Evolutionary conservation across 2,888 invertebrate genomes (phyloP).

Genomic region (Xestobium rufovillosum): DNA sequence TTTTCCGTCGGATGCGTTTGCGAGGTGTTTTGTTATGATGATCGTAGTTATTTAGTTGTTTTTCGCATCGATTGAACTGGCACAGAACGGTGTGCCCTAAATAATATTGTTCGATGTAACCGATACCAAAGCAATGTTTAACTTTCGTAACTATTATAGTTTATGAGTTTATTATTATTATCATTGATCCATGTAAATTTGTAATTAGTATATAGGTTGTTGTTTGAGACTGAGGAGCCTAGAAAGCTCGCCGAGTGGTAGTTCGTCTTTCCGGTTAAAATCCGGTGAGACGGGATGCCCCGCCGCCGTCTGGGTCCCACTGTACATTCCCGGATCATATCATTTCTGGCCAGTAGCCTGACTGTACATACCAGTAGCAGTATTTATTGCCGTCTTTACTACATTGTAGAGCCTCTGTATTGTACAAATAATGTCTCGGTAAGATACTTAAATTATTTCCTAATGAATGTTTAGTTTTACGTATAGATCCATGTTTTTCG

Average conservation of each 20-base stretch:
- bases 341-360: conserved; percentile 40
- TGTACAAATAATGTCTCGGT: conserved; percentile 30
- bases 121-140: conserved; percentile 48
- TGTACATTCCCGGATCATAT: conserved; percentile 43
- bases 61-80: no score
- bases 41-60: no score
- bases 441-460: conserved; percentile 24
- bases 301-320: conserved; percentile 30
- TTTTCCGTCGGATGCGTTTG: no score
- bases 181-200: conserved; percentile 38
- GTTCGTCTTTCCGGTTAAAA: conserved; percentile 10
- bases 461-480: conserved; percentile 28
- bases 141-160: conserved; percentile 38
- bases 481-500: conserved; percentile 31
- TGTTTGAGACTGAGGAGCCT: conserved; percentile 43
- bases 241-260: conserved; percentile 6
- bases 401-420: conserved; percentile 27
- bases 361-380: conserved; percentile 35
- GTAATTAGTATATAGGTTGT: conserved; percentile 41
- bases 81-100: no score
- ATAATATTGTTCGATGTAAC: conserved; percentile 44
- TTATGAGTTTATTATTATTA: conserved; percentile 36
- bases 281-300: conserved; percentile 15
- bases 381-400: conserved; percentile 32
- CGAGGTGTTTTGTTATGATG: no score